Conservation (phyloP, 2,888 invertebrate genomes). For the Gymnosoma rotundatum region DNA sequence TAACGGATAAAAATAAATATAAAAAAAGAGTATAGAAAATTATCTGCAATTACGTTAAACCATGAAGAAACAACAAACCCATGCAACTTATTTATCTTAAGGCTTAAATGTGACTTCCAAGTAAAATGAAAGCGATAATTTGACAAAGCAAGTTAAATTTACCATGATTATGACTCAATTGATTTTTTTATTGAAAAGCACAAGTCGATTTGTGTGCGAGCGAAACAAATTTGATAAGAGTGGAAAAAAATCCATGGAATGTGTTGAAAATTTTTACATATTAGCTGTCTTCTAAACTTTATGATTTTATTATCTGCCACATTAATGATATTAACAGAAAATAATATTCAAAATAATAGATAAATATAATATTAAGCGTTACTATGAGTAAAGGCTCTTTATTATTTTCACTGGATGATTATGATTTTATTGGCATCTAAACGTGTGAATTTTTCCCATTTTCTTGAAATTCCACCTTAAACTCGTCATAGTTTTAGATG, state of each 20-base stretch:
- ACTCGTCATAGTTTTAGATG: neutral
- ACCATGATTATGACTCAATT: conserved; percentile 9
- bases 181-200: neutral
- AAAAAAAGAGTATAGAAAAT: no score
- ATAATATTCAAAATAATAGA: conserved; percentile 5
- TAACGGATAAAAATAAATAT: no score
- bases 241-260: neutral
- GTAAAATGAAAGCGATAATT: conserved; percentile 26
- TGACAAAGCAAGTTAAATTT: conserved; percentile 32
- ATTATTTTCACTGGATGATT: neutral
- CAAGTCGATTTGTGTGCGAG: conserved; percentile 11
- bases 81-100: neutral
- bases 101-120: neutral
- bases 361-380: neutral
- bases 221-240: conserved; percentile 10
- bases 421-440: conserved; percentile 11
- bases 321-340: conserved; percentile 24
- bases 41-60: neutral
- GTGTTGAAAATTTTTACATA: neutral
- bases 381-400: neutral
- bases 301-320: conserved; percentile 5
- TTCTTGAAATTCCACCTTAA: neutral
- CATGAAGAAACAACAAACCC: neutral
- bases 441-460: conserved; percentile 55
- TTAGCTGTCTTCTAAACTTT: neutral